Evolutionary conservation across 2,113 vertebrate genomes (phyloP), one percentile per base, ranked within the genome.

Genomic region (Antennarius striatus): DNA sequence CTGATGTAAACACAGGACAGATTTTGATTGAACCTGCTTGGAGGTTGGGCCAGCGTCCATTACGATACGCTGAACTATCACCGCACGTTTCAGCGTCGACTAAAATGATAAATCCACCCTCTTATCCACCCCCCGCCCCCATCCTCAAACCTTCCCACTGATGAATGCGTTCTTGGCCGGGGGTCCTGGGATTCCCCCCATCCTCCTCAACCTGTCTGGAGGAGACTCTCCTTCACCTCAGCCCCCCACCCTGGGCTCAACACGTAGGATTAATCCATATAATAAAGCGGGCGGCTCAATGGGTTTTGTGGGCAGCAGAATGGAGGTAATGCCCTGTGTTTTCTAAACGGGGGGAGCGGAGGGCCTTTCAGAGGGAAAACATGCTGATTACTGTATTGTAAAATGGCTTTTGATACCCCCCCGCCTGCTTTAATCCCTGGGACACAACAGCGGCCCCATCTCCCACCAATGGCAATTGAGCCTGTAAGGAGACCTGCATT

Each of bases 351-450:
- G 22, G 90, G 91, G 86, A 90, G 75, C 46, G 63, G 74, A 77
- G 84, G 87, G 83, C 92, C 92, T 92, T 90, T 94, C 93, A 88
- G 49, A 90, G 90, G 79, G 91, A 93, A 94, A 95, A 94, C 93
- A 94, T 77, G 91, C 93, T 88, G 94, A 93, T 94, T 93, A 93
- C 93, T 90, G 91, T 94, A 93, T 95, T 94, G 94, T 95, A 86
- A 87, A 92, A 93, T 83, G 85, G 85, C 93, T 95, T 94, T 92
- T 94, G 88, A 95, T 94, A 94, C 91, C 90, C 90, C 32, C 89
- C 92, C 88, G 91, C 84, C 72, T 63, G 82, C 90, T 90, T 92
- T 92, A 93, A 92, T 92, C 90, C 92, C 79, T 17, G 0, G 86
- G 73, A 90, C 90, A 94, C 93, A 94, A 92, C 90, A 88, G 93